Percentiles rank a stretch among this genome's conserved stretches.
phyloP scores from a whole-genome alignment of 2,888 invertebrate species.

The Pomacea canaliculata region DNA sequence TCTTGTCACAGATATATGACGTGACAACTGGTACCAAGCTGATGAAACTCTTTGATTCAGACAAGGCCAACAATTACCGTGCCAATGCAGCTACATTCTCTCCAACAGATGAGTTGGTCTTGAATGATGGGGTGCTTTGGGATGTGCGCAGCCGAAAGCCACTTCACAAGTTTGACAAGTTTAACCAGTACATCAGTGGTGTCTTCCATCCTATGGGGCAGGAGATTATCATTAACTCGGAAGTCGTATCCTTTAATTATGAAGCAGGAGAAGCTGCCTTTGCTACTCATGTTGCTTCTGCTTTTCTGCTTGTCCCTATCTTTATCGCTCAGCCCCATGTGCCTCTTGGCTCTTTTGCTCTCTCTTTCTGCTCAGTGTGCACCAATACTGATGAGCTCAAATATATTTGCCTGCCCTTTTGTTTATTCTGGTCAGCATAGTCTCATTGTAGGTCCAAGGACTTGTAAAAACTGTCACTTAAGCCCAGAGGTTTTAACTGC shows the following conservation, averaged over 20 bases:
- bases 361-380: too few species aligned
- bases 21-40: constrained; percentile 83
- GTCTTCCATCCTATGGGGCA: constrained; percentile 96
- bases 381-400: too few species aligned
- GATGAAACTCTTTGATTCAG: constrained; percentile 80
- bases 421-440: too few species aligned
- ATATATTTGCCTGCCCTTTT: too few species aligned
- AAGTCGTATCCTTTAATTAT: constrained; percentile 75
- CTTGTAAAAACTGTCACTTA: too few species aligned
- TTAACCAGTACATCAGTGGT: constrained; percentile 94
- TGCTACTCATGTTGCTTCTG: too few species aligned
- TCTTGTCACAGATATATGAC: constrained; percentile 82
- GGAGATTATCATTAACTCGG: constrained; percentile 96
- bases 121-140: constrained; percentile 96
- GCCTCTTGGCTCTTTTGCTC: too few species aligned
- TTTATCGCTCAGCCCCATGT: too few species aligned
- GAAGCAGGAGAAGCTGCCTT: too few species aligned
- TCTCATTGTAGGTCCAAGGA: too few species aligned
- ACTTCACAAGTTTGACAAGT: constrained; percentile 97
- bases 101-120: constrained; percentile 91
- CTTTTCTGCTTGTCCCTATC: too few species aligned
- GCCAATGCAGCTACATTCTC: constrained; percentile 95
- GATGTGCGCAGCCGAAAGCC: constrained; percentile 87
- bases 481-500: too few species aligned
- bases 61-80: constrained; percentile 91